phyloP scores from a whole-genome alignment of 92 coral and sea anemone genomes.

The Chrysogorgia sp. region DNA sequence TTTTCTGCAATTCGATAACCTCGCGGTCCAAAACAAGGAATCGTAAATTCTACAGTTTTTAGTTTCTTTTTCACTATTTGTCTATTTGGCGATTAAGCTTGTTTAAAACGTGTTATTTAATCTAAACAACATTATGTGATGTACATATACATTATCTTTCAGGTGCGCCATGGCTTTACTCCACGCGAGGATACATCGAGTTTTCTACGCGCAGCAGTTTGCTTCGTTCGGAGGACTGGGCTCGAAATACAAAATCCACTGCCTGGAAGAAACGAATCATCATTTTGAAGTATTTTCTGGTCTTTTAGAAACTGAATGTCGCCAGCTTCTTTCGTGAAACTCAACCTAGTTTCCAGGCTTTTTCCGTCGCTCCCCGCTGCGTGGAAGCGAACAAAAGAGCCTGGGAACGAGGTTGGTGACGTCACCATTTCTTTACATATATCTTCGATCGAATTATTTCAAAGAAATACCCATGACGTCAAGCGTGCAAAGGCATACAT shows the following conservation, averaged over 20 bases:
- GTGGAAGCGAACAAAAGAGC: too few species aligned
- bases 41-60: too few species aligned
- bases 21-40: too few species aligned
- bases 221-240: slow-evolving; percentile 75
- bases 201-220: slow-evolving; percentile 75
- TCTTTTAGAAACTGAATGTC: slow-evolving; percentile 69
- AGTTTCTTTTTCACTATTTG: too few species aligned
- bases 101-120: neutral
- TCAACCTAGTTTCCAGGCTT: neutral
- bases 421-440: too few species aligned
- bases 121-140: neutral
- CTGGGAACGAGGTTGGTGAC: too few species aligned
- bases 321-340: slow-evolving; percentile 10
- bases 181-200: slow-evolving; percentile 90
- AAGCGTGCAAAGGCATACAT: too few species aligned
- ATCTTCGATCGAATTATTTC: too few species aligned
- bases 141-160: neutral
- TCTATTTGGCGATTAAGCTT: neutral
- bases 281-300: slow-evolving; percentile 88
- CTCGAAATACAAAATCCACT: slow-evolving; percentile 77
- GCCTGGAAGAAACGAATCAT: slow-evolving; percentile 82
- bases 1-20: too few species aligned
- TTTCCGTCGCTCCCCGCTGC: too few species aligned
- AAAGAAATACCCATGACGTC: too few species aligned
- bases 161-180: slow-evolving; percentile 99